These are phyloP conservation scores for Dromiciops gliroides DNA, from an alignment of 2,113 vertebrate genomes.

Conservation along the genomic window DNA sequence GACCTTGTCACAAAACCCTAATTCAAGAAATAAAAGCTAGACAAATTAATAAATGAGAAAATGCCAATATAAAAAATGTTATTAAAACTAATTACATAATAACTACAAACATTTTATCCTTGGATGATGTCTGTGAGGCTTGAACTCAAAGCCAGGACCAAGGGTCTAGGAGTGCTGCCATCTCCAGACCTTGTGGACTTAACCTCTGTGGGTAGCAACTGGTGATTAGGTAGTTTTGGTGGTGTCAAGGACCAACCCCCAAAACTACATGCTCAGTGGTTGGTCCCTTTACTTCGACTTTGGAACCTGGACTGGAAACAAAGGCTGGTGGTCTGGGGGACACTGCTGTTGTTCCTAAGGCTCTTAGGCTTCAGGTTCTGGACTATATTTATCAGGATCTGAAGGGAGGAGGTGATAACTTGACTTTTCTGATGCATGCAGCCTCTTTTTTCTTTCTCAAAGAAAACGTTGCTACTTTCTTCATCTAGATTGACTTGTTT, in stretches of 20 bases:
- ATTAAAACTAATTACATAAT: background rate
- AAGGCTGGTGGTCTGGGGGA: too few relatives aligned
- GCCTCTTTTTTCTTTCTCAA: too few relatives aligned
- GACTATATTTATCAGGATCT: too few relatives aligned
- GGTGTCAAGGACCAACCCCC: background rate
- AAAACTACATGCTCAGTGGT: background rate
- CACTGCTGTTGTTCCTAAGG: too few relatives aligned
- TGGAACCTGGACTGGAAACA: too few relatives aligned
- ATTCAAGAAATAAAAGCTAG: background rate
- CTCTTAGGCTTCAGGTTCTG: too few relatives aligned
- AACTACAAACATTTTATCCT: background rate
- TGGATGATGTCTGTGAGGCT: background rate
- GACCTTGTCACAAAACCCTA: background rate
- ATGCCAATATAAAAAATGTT: background rate
- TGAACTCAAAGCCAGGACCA: background rate
- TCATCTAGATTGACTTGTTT: too few relatives aligned
- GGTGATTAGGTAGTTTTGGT: background rate
- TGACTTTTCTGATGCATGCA: too few relatives aligned
- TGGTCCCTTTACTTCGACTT: background rate
- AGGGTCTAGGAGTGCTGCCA: background rate
- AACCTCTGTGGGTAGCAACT: background rate
- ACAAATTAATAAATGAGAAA: background rate
- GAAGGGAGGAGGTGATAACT: too few relatives aligned
- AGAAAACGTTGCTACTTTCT: too few relatives aligned
- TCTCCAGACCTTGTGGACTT: background rate